These are phyloP conservation scores for Pterophyllum scalare DNA, from an alignment of 2,113 vertebrate genomes.

Conservation along the genomic window DNA sequence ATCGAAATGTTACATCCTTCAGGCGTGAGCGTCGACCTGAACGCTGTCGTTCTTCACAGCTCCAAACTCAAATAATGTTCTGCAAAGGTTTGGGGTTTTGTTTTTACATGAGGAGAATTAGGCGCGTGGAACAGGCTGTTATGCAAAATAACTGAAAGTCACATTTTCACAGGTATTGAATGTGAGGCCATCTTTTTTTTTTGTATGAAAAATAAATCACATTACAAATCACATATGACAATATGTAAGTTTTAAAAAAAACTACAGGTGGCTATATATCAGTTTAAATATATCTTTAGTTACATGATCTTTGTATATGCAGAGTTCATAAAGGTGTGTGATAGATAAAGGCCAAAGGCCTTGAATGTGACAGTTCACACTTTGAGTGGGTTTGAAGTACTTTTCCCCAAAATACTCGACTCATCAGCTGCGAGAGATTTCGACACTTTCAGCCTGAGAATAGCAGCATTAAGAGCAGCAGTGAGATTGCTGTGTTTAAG, in stretches of 20 bases:
- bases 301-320: not conserved
- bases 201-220: not conserved
- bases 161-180: too few species aligned
- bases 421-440: not conserved
- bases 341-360: not conserved
- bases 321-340: not conserved
- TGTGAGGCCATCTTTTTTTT: too few species aligned
- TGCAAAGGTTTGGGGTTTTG: too few species aligned
- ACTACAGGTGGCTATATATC: not conserved
- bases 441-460: not conserved
- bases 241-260: not conserved
- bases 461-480: not conserved
- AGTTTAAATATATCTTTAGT: not conserved
- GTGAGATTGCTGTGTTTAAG: constrained; percentile 19
- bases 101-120: too few species aligned
- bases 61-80: too few species aligned
- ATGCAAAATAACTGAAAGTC: too few species aligned
- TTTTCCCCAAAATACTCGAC: not conserved
- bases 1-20: too few species aligned
- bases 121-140: too few species aligned
- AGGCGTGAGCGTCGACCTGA: too few species aligned
- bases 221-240: not conserved
- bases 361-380: not conserved
- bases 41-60: too few species aligned
- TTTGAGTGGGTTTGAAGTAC: not conserved